A percentile compares a stretch with the other conserved stretches of the same genome.
These are phyloP conservation scores for Stictocephala bisonia DNA, from an alignment of 2,888 invertebrate genomes.

Conservation along the genomic window DNA sequence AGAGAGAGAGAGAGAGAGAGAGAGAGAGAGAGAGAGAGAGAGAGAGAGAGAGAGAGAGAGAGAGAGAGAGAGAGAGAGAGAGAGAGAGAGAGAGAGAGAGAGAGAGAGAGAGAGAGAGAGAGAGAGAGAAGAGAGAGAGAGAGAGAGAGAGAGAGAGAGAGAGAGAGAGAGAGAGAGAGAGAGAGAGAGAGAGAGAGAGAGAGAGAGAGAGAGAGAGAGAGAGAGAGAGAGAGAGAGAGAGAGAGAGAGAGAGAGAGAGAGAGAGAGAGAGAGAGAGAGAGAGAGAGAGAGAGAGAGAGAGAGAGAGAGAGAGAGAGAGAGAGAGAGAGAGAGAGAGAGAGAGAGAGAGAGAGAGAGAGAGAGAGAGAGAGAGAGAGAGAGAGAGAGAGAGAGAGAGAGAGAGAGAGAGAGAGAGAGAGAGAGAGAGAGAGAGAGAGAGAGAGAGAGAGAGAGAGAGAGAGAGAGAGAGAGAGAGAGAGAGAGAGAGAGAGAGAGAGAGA, in stretches of 20 bases:
- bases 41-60: background rate
- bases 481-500: background rate
- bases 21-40: background rate
- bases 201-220: background rate
- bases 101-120: background rate
- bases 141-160: background rate
- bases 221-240: background rate
- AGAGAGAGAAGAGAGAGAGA: background rate
- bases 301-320: background rate
- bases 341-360: slow-evolving; percentile 2
- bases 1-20: background rate
- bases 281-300: background rate
- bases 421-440: background rate
- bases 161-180: background rate
- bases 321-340: background rate
- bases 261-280: background rate
- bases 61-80: background rate
- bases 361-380: background rate
- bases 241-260: background rate
- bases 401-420: background rate
- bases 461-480: background rate
- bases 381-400: background rate
- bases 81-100: background rate
- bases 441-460: background rate
- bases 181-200: background rate